These are phyloP conservation scores for Pollenia griseotomentosa DNA, from an alignment of 2,888 invertebrate species.

Conservation along the genomic window DNA sequence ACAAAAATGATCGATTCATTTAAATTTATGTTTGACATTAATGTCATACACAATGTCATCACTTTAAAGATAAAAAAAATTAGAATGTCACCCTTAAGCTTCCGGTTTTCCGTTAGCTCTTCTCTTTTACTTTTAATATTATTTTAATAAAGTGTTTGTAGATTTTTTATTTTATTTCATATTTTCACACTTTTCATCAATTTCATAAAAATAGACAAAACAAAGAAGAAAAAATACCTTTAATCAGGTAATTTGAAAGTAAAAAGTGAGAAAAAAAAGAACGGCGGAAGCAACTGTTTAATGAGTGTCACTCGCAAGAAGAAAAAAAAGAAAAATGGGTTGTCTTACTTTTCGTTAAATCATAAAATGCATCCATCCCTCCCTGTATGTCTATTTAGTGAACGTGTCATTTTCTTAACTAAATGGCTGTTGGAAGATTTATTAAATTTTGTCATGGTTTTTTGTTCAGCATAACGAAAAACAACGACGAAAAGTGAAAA, in stretches of 20 bases:
- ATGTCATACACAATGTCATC: conserved; percentile 67
- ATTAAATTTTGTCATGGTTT: conserved; percentile 38
- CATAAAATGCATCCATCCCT: conserved; percentile 27
- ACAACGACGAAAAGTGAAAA: neutral
- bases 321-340: conserved; percentile 4
- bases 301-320: neutral
- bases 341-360: neutral
- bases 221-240: conserved; percentile 34
- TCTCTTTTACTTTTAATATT: conserved; percentile 19
- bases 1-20: conserved; percentile 66
- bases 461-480: neutral
- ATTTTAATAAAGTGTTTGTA: conserved; percentile 65
- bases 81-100: conserved; percentile 68
- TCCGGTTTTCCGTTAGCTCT: conserved; percentile 45
- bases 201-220: conserved; percentile 60
- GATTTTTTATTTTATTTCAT: conserved; percentile 30
- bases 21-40: conserved; percentile 60
- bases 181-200: conserved; percentile 68
- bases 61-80: conserved; percentile 20
- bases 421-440: conserved; percentile 52
- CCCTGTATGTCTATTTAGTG: neutral
- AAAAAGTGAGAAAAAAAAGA: conserved; percentile 37
- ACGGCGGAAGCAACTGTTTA: conserved; percentile 41
- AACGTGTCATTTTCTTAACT: conserved; percentile 48
- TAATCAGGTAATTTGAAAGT: conserved; percentile 69